Evolutionary conservation across 2,113 vertebrate species (phyloP).

Genomic region (Hyperoodon ampullatus): DNA sequence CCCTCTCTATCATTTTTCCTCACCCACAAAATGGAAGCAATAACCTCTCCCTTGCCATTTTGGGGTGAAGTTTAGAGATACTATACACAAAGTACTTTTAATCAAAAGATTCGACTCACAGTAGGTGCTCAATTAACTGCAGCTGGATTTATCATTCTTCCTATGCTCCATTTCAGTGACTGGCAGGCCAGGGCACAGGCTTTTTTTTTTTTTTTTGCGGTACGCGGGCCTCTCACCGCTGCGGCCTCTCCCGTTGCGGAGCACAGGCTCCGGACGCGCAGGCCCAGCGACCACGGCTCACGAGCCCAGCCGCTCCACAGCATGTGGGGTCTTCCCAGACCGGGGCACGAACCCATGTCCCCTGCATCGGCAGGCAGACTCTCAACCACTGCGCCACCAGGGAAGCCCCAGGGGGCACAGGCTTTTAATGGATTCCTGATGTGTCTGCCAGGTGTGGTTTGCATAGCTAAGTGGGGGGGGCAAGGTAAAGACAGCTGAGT

Average conservation of each 20-base stretch:
- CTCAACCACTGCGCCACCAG: too few species aligned
- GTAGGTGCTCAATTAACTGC: not conserved
- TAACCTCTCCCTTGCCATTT: not conserved
- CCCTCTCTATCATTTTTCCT: not conserved
- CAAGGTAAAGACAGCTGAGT: not conserved
- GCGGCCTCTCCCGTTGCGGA: too few species aligned
- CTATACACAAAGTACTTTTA: not conserved
- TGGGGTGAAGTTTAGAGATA: not conserved
- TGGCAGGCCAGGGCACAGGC: not conserved
- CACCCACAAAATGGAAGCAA: constrained; percentile 30
- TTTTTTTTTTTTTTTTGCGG: too few species aligned
- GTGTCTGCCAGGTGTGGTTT: not conserved
- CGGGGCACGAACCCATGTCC: too few species aligned
- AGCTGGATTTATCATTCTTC: not conserved
- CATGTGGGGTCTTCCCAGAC: too few species aligned
- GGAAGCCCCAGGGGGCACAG: too few species aligned
- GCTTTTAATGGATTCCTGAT: not conserved
- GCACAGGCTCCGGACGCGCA: too few species aligned
- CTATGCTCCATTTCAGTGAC: not conserved
- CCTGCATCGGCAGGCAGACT: too few species aligned
- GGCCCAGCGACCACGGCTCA: too few species aligned
- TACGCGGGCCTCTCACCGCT: too few species aligned
- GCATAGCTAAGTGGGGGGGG: not conserved
- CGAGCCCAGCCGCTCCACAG: too few species aligned
- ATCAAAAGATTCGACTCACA: not conserved